These are phyloP conservation scores for Stichopus chloronotus DNA, from an alignment of 35 echinoderm and acorn worm genomes.

Conservation along the genomic window DNA sequence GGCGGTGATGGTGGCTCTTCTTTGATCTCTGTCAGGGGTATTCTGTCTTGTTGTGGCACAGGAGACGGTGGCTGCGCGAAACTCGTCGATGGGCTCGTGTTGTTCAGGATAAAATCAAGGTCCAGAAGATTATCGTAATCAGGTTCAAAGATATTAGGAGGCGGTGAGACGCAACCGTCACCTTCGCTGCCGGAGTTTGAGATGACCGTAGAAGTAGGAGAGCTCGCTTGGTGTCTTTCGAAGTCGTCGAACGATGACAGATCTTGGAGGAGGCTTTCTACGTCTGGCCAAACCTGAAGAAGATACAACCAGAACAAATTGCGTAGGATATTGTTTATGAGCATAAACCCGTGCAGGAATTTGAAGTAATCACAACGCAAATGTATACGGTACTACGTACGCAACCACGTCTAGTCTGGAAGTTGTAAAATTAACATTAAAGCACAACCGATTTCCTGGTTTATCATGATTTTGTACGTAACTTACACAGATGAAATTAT, in stretches of 20 bases:
- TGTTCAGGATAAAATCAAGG: constrained; percentile 98
- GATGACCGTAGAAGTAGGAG: constrained; percentile 70
- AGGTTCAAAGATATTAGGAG: constrained; percentile 51
- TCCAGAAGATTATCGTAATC: constrained; percentile 88
- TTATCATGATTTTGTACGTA: no score
- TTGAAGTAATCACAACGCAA: neutral
- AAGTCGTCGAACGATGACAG: constrained; percentile 43
- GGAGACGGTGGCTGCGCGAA: neutral
- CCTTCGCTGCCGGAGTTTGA: constrained; percentile 76
- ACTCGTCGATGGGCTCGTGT: constrained; percentile 41
- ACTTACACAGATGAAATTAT: no score
- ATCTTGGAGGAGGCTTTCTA: constrained; percentile 81
- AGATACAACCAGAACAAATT: constrained; percentile 37
- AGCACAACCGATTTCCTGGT: no score
- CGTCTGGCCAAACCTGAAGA: constrained; percentile 80
- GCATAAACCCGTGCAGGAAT: neutral
- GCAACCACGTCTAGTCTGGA: neutral
- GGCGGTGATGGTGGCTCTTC: constrained; percentile 79
- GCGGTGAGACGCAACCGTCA: constrained; percentile 70
- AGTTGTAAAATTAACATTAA: constrained; percentile 2
- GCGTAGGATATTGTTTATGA: neutral
- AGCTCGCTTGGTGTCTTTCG: constrained; percentile 63
- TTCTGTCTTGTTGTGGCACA: neutral
- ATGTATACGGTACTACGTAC: neutral
- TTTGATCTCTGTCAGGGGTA: constrained; percentile 73